These are phyloP conservation scores for Sisor rabdophorus DNA, from an alignment of 2,113 vertebrate species.

Conservation along the genomic window DNA sequence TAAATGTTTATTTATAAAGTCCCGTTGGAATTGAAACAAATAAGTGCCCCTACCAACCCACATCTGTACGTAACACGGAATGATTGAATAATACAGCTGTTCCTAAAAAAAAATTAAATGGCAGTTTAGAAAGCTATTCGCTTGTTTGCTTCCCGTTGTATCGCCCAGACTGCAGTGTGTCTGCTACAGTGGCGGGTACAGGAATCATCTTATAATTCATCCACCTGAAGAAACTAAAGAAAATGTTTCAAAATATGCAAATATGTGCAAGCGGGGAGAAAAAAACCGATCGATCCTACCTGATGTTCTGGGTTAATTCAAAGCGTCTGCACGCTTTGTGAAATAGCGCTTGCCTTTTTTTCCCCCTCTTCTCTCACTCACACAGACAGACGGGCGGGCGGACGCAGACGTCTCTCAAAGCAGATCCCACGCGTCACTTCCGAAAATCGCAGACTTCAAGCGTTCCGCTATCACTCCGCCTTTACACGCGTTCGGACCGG, in stretches of 20 bases:
- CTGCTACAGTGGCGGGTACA: not conserved
- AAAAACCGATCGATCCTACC: not conserved
- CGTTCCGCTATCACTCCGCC: not conserved
- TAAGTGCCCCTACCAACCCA: not conserved
- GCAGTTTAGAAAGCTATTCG: too few relatives aligned
- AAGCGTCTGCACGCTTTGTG: conserved; percentile 11
- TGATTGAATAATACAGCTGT: not conserved
- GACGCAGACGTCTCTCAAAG: conserved; percentile 2
- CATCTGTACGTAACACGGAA: not conserved
- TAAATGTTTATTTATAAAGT: not conserved
- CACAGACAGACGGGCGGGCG: not conserved
- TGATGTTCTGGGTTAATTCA: not conserved
- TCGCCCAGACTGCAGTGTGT: conserved; percentile 10
- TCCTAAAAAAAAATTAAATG: too few relatives aligned
- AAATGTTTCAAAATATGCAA: not conserved
- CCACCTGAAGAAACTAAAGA: not conserved
- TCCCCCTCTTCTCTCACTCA: not conserved
- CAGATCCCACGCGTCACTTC: conserved; percentile 32
- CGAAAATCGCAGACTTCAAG: conserved; percentile 5
- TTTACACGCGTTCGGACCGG: too few relatives aligned
- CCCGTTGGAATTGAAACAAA: not conserved
- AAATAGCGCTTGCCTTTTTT: conserved; percentile 8
- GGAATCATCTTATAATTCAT: conserved; percentile 15
- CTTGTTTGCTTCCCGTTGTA: not conserved
- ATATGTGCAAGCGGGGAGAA: not conserved